phyloP scores from a whole-genome alignment of 2,888 invertebrate genomes.

The Ochropleura plecta region DNA sequence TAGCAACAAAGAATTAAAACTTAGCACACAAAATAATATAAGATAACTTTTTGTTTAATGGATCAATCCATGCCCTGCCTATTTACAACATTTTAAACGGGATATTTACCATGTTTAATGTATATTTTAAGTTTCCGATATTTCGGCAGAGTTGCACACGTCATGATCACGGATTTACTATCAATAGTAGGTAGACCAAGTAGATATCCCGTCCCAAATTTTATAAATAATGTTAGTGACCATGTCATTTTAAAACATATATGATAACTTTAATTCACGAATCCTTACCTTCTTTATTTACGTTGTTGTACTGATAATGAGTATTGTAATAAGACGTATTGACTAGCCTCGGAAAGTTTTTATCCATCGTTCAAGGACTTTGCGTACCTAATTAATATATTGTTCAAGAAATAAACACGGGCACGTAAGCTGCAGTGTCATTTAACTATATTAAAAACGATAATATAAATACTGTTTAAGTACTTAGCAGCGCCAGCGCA shows the following conservation, averaged over 20 bases:
- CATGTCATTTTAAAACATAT: too few species aligned
- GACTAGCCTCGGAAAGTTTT: constrained; percentile 72
- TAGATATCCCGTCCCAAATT: too few species aligned
- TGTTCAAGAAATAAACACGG: constrained; percentile 26
- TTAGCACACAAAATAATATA: background rate
- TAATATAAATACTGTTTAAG: constrained; percentile 57
- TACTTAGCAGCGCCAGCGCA: constrained; percentile 56
- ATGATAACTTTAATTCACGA: constrained; percentile 9
- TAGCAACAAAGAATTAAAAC: too few species aligned
- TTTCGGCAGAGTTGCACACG: too few species aligned
- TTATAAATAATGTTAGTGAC: too few species aligned
- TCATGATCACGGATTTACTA: too few species aligned
- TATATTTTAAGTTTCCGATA: too few species aligned
- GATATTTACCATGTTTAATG: too few species aligned
- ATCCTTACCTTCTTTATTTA: constrained; percentile 83
- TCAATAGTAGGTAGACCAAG: too few species aligned
- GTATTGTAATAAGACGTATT: constrained; percentile 82
- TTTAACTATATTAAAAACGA: constrained; percentile 50
- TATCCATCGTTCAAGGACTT: constrained; percentile 71
- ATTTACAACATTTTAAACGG: too few species aligned
- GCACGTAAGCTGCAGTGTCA: constrained; percentile 41
- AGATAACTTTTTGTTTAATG: background rate
- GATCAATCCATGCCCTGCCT: background rate
- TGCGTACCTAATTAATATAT: background rate
- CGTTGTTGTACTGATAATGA: constrained; percentile 82